Evolutionary conservation across 2,113 vertebrate genomes (phyloP).

Genomic region (Atherinomorus stipes): DNA sequence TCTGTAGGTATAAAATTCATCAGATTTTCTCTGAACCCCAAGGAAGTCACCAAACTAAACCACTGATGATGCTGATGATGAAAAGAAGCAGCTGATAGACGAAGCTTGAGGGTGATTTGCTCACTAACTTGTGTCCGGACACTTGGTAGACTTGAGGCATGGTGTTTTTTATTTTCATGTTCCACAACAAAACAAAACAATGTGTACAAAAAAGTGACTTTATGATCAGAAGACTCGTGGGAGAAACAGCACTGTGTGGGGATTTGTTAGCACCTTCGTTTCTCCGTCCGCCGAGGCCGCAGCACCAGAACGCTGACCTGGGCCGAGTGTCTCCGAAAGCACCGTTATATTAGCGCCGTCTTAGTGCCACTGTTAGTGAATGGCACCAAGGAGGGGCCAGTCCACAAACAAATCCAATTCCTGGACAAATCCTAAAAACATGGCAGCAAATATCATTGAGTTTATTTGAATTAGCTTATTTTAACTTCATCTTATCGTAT

Average conservation of each 20-base stretch:
- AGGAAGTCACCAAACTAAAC: constrained; percentile 7
- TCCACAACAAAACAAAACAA: constrained; percentile 75
- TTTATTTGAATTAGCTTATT: constrained; percentile 38
- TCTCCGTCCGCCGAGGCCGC: constrained; percentile 24
- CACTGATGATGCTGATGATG: background rate
- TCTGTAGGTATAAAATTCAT: background rate
- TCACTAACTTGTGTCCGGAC: constrained; percentile 52
- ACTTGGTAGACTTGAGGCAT: constrained; percentile 65
- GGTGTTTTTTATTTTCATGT: constrained; percentile 77
- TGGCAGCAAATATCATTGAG: constrained; percentile 39
- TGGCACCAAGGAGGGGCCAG: constrained; percentile 8
- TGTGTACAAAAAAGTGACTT: constrained; percentile 65
- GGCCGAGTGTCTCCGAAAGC: constrained; percentile 40
- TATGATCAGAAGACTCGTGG: constrained; percentile 43
- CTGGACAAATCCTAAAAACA: constrained; percentile 16
- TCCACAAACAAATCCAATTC: constrained; percentile 56
- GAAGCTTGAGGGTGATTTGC: background rate
- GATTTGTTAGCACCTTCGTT: constrained; percentile 57
- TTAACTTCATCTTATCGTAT: constrained; percentile 13
- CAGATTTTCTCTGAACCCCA: background rate
- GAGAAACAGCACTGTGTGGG: constrained; percentile 50
- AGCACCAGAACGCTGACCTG: constrained; percentile 46
- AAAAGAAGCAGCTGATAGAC: constrained; percentile 12
- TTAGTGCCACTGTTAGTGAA: constrained; percentile 16
- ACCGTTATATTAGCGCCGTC: constrained; percentile 29